phyloP scores from a whole-genome alignment of 2,113 vertebrate species.

The Sinosuthora webbiana region DNA sequence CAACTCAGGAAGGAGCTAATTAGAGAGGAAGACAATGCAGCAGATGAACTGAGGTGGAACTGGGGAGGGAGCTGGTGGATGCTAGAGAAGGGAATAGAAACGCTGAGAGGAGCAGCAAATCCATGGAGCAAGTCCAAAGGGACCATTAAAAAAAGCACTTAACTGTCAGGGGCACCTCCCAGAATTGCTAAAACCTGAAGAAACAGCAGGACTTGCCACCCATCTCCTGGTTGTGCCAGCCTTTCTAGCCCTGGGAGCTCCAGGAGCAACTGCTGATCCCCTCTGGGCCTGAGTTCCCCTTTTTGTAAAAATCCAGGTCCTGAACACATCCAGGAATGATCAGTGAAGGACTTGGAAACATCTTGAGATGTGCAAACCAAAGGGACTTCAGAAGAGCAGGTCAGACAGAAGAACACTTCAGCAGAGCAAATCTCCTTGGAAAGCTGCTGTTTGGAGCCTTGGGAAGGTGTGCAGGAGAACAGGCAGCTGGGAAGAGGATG shows the following conservation, averaged over 20 bases:
- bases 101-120: neutral
- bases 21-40: neutral
- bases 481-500: neutral
- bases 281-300: neutral
- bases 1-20: neutral
- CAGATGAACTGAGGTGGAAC: neutral
- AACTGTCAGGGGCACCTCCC: neutral
- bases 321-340: neutral
- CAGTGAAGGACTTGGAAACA: neutral
- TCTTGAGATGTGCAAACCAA: neutral
- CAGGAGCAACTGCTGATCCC: neutral
- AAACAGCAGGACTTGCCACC: neutral
- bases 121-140: neutral
- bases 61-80: neutral
- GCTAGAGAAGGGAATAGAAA: neutral
- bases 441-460: neutral
- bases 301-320: neutral
- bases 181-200: neutral
- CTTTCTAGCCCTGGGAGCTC: neutral
- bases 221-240: neutral
- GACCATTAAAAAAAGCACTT: neutral
- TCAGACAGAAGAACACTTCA: neutral
- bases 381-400: neutral
- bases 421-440: neutral
- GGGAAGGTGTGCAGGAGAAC: neutral